Evolutionary conservation across 1,140 invertebrate genomes (phyloP).

Genomic region (Drosophila ambigua): DNA sequence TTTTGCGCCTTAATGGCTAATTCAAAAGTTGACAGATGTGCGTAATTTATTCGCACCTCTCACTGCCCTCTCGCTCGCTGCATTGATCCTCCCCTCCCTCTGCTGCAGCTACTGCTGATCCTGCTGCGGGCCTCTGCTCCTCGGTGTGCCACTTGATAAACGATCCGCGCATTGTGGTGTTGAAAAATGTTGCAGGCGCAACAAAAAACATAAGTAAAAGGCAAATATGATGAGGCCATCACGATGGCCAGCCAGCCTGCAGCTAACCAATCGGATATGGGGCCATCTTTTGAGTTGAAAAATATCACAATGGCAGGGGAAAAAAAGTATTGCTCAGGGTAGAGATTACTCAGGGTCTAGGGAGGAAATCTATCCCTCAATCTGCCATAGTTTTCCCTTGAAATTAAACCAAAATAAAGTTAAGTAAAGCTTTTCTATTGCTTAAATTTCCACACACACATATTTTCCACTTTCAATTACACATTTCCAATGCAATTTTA

Average conservation of each 20-base stretch:
- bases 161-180: constrained; percentile 71
- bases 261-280: constrained; percentile 44
- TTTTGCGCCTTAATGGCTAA: constrained; percentile 83
- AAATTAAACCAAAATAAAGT: no score
- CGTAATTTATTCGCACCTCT: constrained; percentile 78
- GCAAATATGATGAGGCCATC: constrained; percentile 77
- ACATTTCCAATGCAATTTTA: not conserved
- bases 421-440: no score
- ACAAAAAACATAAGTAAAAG: constrained; percentile 24
- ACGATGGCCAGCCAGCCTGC: constrained; percentile 52
- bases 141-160: constrained; percentile 60
- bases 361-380: no score
- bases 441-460: no score
- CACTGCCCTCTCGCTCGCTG: constrained; percentile 5
- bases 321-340: no score
- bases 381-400: no score
- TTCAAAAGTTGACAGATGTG: constrained; percentile 84
- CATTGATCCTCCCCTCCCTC: constrained; percentile 42
- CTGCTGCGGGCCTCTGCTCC: constrained; percentile 1
- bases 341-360: no score
- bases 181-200: constrained; percentile 66
- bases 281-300: not conserved
- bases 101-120: not conserved
- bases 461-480: not conserved
- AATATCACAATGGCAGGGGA: not conserved